A percentile compares a stretch with the other conserved stretches of the same genome.
Evolutionary conservation across 2,797 vertebrate genomes (phyloP).

Genomic region (Adrianichthys oophorus): DNA sequence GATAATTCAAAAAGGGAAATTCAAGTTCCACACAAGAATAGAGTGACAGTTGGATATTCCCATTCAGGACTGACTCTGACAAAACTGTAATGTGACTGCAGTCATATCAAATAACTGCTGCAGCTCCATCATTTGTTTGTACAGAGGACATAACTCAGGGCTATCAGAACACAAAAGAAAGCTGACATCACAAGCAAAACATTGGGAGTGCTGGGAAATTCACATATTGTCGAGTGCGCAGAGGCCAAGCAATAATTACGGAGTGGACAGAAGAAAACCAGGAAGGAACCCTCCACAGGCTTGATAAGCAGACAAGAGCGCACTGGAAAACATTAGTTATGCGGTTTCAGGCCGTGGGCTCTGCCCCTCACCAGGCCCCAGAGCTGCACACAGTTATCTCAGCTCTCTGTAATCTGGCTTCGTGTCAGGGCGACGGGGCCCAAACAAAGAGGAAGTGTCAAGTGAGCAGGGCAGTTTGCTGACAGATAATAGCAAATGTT

Average conservation of each 20-base stretch:
- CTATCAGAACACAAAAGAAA: conserved; percentile 73
- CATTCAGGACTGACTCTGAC: neutral
- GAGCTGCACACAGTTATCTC: conserved; percentile 48
- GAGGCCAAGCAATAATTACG: conserved; percentile 71
- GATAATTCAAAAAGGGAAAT: neutral
- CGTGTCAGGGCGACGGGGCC: conserved; percentile 44
- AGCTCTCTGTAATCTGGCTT: conserved; percentile 57
- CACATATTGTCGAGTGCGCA: conserved; percentile 38
- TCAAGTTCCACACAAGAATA: neutral
- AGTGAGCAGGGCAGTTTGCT: conserved; percentile 37
- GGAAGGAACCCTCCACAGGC: conserved; percentile 78
- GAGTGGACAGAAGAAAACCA: conserved; percentile 73
- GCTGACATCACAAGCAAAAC: conserved; percentile 71
- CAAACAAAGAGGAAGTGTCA: conserved; percentile 58
- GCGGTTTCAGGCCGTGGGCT: conserved; percentile 36
- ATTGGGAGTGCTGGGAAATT: conserved; percentile 70
- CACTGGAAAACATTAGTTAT: conserved; percentile 66
- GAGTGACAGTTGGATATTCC: neutral
- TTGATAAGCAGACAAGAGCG: conserved; percentile 72
- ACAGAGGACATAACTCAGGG: conserved; percentile 44
- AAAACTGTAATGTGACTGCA: conserved; percentile 14
- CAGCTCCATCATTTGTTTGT: conserved; percentile 45
- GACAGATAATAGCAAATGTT: conserved; percentile 38
- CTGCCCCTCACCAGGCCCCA: conserved; percentile 56
- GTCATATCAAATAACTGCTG: conserved; percentile 25